These are phyloP conservation scores for Platorchestia sp. DNA, from an alignment of 1,140 invertebrate species.

Conservation along the genomic window DNA sequence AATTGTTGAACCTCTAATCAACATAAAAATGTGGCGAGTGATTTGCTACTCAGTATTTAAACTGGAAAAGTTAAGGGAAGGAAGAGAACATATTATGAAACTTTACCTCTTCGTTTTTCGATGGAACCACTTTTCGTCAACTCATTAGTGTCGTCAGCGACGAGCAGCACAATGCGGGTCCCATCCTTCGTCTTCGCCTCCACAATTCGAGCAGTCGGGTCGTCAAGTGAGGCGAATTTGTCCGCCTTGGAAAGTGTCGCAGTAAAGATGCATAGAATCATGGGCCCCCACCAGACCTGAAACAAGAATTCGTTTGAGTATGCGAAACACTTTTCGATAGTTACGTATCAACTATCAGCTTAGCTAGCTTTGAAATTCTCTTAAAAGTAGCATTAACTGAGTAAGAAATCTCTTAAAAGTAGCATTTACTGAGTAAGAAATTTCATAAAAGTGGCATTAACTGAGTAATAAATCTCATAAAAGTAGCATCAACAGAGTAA, in stretches of 20 bases:
- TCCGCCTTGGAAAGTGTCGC: constrained; percentile 41
- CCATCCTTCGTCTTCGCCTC: constrained; percentile 54
- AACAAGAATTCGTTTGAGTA: no score
- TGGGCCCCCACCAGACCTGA: constrained; percentile 11
- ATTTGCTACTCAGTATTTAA: neutral
- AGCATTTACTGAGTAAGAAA: no score
- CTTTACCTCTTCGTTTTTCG: constrained; percentile 57
- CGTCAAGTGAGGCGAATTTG: constrained; percentile 51
- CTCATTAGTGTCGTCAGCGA: constrained; percentile 40
- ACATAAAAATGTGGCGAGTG: neutral
- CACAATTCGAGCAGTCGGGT: constrained; percentile 27
- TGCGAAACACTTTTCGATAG: no score
- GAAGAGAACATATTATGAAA: neutral
- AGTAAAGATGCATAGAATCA: constrained; percentile 18
- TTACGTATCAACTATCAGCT: no score
- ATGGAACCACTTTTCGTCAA: constrained; percentile 1
- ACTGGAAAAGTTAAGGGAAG: neutral
- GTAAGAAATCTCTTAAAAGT: no score
- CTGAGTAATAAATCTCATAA: no score
- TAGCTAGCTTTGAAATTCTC: no score
- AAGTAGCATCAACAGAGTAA: no score
- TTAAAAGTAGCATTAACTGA: no score
- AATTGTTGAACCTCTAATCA: neutral
- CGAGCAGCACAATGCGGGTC: constrained; percentile 17
- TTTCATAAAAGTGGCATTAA: no score